These are phyloP conservation scores for Apotomis capreana DNA, from an alignment of 2,888 invertebrate genomes.

Conservation along the genomic window DNA sequence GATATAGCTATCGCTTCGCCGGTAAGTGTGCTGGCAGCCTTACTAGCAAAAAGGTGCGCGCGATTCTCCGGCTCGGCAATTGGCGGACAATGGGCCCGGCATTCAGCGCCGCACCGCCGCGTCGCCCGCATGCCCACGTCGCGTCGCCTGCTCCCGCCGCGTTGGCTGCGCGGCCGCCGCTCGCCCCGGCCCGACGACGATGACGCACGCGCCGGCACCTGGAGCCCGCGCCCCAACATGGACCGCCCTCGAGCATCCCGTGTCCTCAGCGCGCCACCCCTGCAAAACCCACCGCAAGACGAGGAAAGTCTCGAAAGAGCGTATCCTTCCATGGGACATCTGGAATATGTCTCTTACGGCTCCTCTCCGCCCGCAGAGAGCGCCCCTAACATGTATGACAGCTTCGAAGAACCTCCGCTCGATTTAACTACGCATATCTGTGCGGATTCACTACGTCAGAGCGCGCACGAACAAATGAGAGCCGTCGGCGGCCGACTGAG, in stretches of 20 bases:
- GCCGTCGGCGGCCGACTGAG: slow-evolving; percentile 86
- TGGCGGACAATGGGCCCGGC: slow-evolving; percentile 66
- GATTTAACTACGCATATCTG: slow-evolving; percentile 89
- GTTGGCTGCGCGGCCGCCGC: slow-evolving; percentile 71
- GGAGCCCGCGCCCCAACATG: slow-evolving; percentile 58
- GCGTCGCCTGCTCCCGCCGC: slow-evolving; percentile 70
- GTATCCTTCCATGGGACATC: slow-evolving; percentile 86
- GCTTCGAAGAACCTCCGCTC: slow-evolving; percentile 88
- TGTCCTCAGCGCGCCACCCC: slow-evolving; percentile 58
- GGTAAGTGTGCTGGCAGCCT: slow-evolving; percentile 45
- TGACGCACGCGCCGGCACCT: slow-evolving; percentile 54
- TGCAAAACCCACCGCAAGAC: slow-evolving; percentile 70
- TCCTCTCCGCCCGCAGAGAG: slow-evolving; percentile 92
- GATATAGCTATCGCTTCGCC: neutral
- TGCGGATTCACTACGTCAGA: slow-evolving; percentile 88
- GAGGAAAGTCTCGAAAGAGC: slow-evolving; percentile 85
- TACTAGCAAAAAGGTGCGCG: slow-evolving; percentile 59
- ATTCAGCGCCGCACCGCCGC: slow-evolving; percentile 59
- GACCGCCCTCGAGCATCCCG: slow-evolving; percentile 65
- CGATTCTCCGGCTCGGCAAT: slow-evolving; percentile 66
- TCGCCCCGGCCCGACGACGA: slow-evolving; percentile 61
- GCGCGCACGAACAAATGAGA: slow-evolving; percentile 89
- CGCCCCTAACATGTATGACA: slow-evolving; percentile 91
- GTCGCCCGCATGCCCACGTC: slow-evolving; percentile 75
- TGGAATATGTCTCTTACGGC: slow-evolving; percentile 91